These are phyloP conservation scores for Alentia gelatinosa DNA, from an alignment of 2,888 invertebrate genomes.

Conservation along the genomic window DNA sequence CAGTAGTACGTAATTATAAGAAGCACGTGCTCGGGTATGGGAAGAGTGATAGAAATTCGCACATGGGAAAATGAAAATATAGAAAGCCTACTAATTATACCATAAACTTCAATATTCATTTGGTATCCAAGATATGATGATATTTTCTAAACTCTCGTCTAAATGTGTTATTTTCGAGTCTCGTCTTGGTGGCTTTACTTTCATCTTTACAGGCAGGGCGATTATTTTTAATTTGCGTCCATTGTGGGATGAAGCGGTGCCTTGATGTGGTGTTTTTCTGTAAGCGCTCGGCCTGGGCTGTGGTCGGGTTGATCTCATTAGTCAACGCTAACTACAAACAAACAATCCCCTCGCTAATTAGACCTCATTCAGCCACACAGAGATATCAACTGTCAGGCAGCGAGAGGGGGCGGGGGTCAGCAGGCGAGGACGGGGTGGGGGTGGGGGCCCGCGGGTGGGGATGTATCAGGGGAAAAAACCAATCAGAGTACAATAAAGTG, in stretches of 20 bases:
- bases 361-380: not conserved
- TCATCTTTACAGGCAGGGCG: too few species aligned
- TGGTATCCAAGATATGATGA: too few species aligned
- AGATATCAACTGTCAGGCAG: slow-evolving; percentile 1
- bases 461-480: not conserved
- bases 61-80: too few species aligned
- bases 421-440: not conserved
- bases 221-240: not conserved
- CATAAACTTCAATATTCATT: too few species aligned
- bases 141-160: too few species aligned
- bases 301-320: slow-evolving; percentile 12
- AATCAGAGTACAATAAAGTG: not conserved
- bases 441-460: not conserved
- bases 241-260: not conserved
- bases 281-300: not conserved
- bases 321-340: slow-evolving; percentile 17
- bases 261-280: not conserved
- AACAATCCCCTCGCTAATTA: slow-evolving; percentile 4
- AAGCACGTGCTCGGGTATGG: too few species aligned
- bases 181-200: too few species aligned
- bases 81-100: too few species aligned
- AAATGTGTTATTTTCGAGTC: too few species aligned
- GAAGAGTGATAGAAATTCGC: too few species aligned
- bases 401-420: not conserved
- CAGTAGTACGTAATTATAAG: too few species aligned